Evolutionary conservation across 2,797 vertebrate genomes (phyloP).

Genomic region (Sphenodon punctatus): DNA sequence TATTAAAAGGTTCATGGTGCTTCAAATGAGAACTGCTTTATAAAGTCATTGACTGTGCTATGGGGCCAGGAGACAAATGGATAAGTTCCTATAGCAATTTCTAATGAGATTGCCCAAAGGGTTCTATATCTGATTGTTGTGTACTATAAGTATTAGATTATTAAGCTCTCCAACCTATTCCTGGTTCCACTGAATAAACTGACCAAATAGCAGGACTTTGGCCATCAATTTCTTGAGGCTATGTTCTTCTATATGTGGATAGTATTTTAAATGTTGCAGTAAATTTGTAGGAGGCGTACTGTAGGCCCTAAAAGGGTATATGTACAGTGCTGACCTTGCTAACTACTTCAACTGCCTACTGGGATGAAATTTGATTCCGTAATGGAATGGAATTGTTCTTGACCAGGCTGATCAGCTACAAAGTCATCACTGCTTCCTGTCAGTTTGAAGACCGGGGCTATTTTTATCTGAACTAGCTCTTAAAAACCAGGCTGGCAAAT

Average conservation of each 20-base stretch:
- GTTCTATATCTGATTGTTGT: not conserved
- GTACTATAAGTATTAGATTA: not conserved
- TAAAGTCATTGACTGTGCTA: not conserved
- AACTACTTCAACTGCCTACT: not conserved
- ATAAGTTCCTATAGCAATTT: not conserved
- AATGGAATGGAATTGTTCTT: not conserved
- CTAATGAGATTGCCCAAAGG: not conserved
- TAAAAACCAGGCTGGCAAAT: not conserved
- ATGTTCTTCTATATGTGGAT: no score
- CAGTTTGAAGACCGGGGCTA: not conserved
- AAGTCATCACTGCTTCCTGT: not conserved
- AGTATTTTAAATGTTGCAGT: not conserved
- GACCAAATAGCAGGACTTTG: not conserved
- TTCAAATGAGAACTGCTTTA: not conserved
- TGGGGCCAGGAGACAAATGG: not conserved
- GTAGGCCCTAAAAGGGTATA: not conserved
- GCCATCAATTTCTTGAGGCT: not conserved
- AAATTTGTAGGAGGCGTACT: not conserved
- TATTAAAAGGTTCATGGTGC: not conserved
- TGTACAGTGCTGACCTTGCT: not conserved
- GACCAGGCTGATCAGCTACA: not conserved
- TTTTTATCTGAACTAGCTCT: not conserved
- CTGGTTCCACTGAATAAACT: not conserved
- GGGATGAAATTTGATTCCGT: not conserved
- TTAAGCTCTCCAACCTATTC: not conserved